phyloP scores from a whole-genome alignment of 1,140 invertebrate genomes.

The Rhagoletis zephyria region DNA sequence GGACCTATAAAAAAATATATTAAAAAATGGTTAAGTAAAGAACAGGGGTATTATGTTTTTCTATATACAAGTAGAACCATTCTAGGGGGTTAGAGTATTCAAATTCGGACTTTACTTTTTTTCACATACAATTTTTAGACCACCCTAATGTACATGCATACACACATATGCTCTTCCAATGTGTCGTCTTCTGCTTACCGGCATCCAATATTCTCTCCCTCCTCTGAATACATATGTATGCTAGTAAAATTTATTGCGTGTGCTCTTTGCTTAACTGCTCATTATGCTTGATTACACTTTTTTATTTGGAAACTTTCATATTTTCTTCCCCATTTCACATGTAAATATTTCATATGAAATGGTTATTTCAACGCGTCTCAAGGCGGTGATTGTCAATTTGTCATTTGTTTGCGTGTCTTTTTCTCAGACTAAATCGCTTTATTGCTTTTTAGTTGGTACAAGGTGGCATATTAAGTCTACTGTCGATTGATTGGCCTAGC shows the following conservation, averaged over 20 bases:
- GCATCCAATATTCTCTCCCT: neutral
- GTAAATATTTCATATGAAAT: conserved; percentile 18
- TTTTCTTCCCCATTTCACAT: neutral
- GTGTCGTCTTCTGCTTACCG: too few species aligned
- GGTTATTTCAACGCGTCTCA: conserved; percentile 39
- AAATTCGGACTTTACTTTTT: too few species aligned
- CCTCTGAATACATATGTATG: neutral
- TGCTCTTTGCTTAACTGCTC: conserved; percentile 33
- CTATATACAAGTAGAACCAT: too few species aligned
- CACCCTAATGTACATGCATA: too few species aligned
- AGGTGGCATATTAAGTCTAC: neutral
- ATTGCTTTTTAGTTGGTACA: neutral
- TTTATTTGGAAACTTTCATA: neutral
- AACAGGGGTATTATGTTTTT: too few species aligned
- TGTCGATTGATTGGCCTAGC: neutral
- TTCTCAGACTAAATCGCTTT: neutral
- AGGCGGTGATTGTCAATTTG: conserved; percentile 35
- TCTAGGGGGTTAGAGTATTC: too few species aligned
- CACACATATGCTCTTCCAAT: too few species aligned
- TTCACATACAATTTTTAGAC: too few species aligned
- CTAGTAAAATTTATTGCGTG: neutral
- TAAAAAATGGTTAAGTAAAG: too few species aligned
- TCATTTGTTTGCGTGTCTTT: neutral
- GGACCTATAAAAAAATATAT: too few species aligned
- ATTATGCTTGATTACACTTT: neutral